Conservation (phyloP, 92 coral and sea anemone genomes). For the Micromussa lordhowensis region DNA sequence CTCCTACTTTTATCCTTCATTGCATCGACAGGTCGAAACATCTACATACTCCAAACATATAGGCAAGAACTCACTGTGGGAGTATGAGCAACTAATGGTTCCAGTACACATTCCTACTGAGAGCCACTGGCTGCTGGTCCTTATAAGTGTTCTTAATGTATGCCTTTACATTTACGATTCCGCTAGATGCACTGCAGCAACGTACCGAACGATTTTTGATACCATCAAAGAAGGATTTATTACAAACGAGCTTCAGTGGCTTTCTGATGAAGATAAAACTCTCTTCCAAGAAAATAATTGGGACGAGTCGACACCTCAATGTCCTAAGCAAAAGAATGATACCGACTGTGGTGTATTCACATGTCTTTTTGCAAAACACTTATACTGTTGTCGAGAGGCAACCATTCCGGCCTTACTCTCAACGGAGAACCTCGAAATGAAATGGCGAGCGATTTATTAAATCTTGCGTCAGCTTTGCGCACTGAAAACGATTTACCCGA, state of each 20-base stretch:
- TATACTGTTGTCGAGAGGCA: constrained; percentile 1
- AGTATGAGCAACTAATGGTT: neutral
- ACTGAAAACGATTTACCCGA: no score
- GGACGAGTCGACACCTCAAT: no score
- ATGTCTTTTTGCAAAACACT: constrained; percentile 31
- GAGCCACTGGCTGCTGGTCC: constrained; percentile 42
- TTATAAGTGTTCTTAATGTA: constrained; percentile 27
- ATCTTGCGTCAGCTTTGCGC: no score
- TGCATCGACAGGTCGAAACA: constrained; percentile 19
- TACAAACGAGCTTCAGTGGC: constrained; percentile 16
- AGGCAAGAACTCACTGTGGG: no score
- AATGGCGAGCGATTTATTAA: no score
- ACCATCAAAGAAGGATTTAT: constrained; percentile 16
- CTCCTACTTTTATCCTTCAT: constrained; percentile 32
- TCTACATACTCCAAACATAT: no score
- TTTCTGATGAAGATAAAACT: no score
- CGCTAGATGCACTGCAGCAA: constrained; percentile 9
- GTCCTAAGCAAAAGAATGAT: no score
- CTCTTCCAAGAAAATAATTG: no score
- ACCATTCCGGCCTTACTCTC: neutral
- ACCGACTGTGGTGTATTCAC: no score
- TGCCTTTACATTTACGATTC: constrained; percentile 27
- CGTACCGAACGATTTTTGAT: constrained; percentile 12
- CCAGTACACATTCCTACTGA: constrained; percentile 38
- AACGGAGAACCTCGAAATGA: no score